These are phyloP conservation scores for Hydrolagus affinis DNA, from an alignment of 2,113 vertebrate species.

Conservation along the genomic window DNA sequence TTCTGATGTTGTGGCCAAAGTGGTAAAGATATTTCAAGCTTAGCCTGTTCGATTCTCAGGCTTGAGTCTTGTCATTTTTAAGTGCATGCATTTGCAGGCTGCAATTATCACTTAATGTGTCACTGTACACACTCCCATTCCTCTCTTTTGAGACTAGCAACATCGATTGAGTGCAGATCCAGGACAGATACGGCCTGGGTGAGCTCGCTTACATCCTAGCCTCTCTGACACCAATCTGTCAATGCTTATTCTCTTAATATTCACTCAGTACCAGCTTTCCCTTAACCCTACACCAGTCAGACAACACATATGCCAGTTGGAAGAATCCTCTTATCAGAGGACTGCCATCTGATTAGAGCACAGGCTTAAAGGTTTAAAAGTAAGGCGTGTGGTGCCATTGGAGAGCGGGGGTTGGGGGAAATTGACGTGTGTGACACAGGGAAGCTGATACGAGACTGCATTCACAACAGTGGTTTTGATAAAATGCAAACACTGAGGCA, in stretches of 20 bases:
- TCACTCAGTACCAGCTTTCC: constrained; percentile 40
- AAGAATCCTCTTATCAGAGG: constrained; percentile 43
- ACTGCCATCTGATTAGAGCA: constrained; percentile 38
- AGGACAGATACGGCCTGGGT: not conserved
- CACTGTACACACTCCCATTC: too few relatives aligned
- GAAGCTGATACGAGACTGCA: not conserved
- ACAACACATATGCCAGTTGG: constrained; percentile 31
- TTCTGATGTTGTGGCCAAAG: not conserved
- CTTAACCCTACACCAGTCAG: constrained; percentile 35
- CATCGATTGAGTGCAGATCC: not conserved
- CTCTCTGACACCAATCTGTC: constrained; percentile 48
- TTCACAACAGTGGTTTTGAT: not conserved
- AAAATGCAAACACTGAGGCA: not conserved
- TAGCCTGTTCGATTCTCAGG: not conserved
- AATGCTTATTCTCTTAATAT: constrained; percentile 38
- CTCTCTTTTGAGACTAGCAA: too few relatives aligned
- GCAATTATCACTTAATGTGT: not conserved
- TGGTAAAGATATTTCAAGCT: not conserved
- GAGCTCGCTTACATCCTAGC: constrained; percentile 32
- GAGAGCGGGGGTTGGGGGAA: not conserved
- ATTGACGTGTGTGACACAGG: not conserved
- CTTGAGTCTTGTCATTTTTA: not conserved
- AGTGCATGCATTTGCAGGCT: not conserved
- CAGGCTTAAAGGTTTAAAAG: constrained; percentile 34
- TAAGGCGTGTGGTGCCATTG: constrained; percentile 2